Conservation (phyloP, 2,797 vertebrate genomes). For the Malacoctenus gilli region DNA sequence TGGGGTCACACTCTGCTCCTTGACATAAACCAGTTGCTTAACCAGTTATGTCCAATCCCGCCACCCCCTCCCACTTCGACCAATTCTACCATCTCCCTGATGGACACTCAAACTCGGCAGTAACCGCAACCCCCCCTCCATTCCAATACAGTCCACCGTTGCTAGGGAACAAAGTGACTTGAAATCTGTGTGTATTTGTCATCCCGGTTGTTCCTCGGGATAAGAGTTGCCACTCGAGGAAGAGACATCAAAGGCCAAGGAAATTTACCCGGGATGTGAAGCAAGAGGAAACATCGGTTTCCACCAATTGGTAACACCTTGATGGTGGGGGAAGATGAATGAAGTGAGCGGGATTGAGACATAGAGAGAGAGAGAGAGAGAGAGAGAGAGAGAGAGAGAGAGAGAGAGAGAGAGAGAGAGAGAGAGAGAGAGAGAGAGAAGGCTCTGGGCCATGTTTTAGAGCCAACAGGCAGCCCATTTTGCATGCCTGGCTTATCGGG, state of each 20-base stretch:
- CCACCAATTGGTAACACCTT: conserved; percentile 48
- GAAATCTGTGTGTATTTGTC: conserved; percentile 56
- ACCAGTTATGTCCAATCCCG: conserved; percentile 30
- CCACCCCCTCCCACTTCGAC: conserved; percentile 27
- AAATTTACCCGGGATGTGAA: conserved; percentile 61
- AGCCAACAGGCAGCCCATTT: conserved; percentile 57
- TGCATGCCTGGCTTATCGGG: conserved; percentile 54
- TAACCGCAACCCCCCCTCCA: conserved; percentile 47
- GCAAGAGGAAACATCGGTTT: conserved; percentile 54
- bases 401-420: conserved; percentile 12
- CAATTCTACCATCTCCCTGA: conserved; percentile 48
- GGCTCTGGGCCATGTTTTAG: conserved; percentile 61
- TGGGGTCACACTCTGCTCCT: conserved; percentile 3
- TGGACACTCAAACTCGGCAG: conserved; percentile 49
- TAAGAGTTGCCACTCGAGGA: conserved; percentile 42
- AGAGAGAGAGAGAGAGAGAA: conserved; percentile 14
- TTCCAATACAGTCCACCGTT: conserved; percentile 36
- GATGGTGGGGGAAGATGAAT: conserved; percentile 46
- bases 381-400: conserved; percentile 5
- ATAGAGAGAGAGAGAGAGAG: conserved; percentile 16
- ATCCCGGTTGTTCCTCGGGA: conserved; percentile 36
- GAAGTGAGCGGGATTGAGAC: conserved; percentile 12
- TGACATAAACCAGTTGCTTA: conserved; percentile 35
- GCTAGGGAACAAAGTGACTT: conserved; percentile 63
- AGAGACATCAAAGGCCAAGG: conserved; percentile 67